Conservation (phyloP, 2,797 vertebrate species). For the Eulemur mongoz region DNA sequence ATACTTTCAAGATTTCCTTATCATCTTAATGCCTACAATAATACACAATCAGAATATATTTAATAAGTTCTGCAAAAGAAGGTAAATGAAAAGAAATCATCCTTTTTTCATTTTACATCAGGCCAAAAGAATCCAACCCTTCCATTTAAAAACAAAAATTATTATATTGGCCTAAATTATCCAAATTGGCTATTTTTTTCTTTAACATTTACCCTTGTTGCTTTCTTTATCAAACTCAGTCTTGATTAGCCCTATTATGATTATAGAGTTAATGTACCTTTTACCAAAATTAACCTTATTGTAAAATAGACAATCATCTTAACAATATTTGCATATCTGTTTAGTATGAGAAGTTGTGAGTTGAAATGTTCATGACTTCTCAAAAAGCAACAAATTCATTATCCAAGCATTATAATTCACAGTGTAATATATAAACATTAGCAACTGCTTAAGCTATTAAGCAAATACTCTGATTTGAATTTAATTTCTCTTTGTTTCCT, state of each 20-base stretch:
- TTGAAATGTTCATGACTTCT: conserved; percentile 78
- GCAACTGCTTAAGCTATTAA: conserved; percentile 77
- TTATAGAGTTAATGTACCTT: conserved; percentile 46
- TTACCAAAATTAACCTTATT: conserved; percentile 72
- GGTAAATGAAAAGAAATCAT: conserved; percentile 70
- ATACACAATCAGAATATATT: conserved; percentile 61
- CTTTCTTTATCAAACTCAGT: conserved; percentile 53
- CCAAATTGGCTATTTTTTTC: conserved; percentile 66
- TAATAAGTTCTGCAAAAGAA: conserved; percentile 50
- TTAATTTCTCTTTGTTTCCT: conserved; percentile 75
- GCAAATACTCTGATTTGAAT: conserved; percentile 79
- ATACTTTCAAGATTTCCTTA: conserved; percentile 19
- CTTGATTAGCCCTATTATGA: conserved; percentile 51
- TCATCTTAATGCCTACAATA: conserved; percentile 7
- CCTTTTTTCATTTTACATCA: conserved; percentile 32
- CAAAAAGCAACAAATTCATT: conserved; percentile 80
- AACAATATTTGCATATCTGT: conserved; percentile 77
- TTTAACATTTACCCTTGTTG: conserved; percentile 69
- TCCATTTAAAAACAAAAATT: conserved; percentile 74
- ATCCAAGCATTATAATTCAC: conserved; percentile 72
- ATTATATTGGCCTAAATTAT: conserved; percentile 69
- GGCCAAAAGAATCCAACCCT: conserved; percentile 51
- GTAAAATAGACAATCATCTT: conserved; percentile 70
- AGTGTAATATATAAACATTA: conserved; percentile 72
- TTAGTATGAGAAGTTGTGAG: conserved; percentile 67